Evolutionary conservation across 2,113 vertebrate genomes (phyloP).

Genomic region (Oryzias woworae): DNA sequence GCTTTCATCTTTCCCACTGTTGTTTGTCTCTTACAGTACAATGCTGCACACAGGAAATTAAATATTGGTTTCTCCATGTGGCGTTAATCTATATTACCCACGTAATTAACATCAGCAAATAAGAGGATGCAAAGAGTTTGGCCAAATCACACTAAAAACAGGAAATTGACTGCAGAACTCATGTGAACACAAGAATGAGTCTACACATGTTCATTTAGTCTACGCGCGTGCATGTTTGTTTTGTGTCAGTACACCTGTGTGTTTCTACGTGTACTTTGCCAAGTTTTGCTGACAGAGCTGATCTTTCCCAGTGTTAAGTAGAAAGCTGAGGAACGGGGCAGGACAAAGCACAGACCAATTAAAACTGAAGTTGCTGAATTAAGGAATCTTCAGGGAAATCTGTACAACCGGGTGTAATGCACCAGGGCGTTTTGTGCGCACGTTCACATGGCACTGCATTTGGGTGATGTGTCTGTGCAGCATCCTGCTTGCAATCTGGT

Average conservation of each 20-base stretch:
- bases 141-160: constrained; percentile 50
- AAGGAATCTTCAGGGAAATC: constrained; percentile 62
- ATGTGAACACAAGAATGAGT: constrained; percentile 1
- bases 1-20: neutral
- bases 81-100: constrained; percentile 49
- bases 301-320: constrained; percentile 51
- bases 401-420: constrained; percentile 30
- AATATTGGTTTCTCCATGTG: constrained; percentile 47
- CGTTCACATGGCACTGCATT: constrained; percentile 10
- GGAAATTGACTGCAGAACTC: constrained; percentile 55
- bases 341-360: constrained; percentile 66
- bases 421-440: constrained; percentile 17
- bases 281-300: constrained; percentile 36
- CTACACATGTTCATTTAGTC: neutral
- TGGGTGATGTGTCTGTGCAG: constrained; percentile 3
- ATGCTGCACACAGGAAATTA: constrained; percentile 55
- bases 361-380: constrained; percentile 63
- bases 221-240: neutral
- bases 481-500: constrained; percentile 27
- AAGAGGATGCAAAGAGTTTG: constrained; percentile 39
- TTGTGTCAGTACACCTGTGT: constrained; percentile 22
- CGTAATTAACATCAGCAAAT: constrained; percentile 44
- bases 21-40: constrained; percentile 10
- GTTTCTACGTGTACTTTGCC: constrained; percentile 30
- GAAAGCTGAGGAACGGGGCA: constrained; percentile 47